These are phyloP conservation scores for Lordiphosa mommai DNA, from an alignment of 1,140 invertebrate genomes.

Conservation along the genomic window DNA sequence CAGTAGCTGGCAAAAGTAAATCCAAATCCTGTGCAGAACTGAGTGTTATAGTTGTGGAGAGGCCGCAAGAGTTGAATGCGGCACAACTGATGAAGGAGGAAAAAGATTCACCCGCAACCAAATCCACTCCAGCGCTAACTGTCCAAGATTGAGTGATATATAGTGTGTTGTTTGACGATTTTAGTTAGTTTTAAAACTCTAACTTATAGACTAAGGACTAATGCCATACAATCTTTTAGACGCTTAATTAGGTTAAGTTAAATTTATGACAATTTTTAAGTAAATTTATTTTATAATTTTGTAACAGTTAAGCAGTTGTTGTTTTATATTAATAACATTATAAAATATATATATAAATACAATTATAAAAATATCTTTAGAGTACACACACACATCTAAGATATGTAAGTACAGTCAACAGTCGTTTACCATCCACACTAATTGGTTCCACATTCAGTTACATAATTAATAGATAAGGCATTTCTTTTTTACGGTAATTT, in stretches of 20 bases:
- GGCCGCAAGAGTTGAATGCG: constrained; percentile 48
- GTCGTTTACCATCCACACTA: no score
- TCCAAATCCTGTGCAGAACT: constrained; percentile 54
- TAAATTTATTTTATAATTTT: constrained; percentile 36
- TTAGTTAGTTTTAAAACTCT: constrained; percentile 56
- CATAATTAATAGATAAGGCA: constrained; percentile 4
- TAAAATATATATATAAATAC: constrained; percentile 10
- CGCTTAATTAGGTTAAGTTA: constrained; percentile 39
- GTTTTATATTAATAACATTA: constrained; percentile 26
- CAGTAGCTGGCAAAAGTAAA: constrained; percentile 16
- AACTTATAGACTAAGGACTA: constrained; percentile 17
- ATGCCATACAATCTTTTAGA: constrained; percentile 54
- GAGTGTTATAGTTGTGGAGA: constrained; percentile 40
- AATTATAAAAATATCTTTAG: constrained; percentile 8
- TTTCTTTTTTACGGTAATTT: background rate
- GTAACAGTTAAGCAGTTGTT: constrained; percentile 10
- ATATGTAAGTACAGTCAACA: constrained; percentile 9
- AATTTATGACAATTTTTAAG: constrained; percentile 5
- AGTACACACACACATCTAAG: background rate
- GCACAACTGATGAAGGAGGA: constrained; percentile 25
- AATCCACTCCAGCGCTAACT: constrained; percentile 15
- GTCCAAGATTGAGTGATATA: background rate
- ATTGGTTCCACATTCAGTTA: background rate
- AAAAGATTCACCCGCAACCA: background rate
- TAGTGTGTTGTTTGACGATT: constrained; percentile 57